phyloP scores from a whole-genome alignment of 2,113 vertebrate species.

The Gobius niger region DNA sequence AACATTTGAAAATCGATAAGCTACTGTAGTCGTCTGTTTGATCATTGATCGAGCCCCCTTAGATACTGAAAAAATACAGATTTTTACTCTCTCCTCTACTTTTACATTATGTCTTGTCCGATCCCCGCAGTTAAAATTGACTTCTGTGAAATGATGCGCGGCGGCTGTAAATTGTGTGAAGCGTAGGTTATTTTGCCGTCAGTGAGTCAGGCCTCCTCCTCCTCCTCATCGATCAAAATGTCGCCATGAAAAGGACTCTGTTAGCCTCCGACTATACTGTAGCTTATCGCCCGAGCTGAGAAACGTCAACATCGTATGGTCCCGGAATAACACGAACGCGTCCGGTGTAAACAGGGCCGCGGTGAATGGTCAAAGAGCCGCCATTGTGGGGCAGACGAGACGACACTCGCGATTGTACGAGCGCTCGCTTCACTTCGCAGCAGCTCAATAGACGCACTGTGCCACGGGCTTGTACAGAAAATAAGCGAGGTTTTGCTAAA shows the following conservation, averaged over 20 bases:
- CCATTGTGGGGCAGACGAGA: conserved; percentile 35
- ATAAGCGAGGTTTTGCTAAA: conserved; percentile 45
- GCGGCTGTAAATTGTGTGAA: background rate
- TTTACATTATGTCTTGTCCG: no score
- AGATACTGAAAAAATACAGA: no score
- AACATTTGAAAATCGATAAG: no score
- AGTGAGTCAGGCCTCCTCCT: conserved; percentile 18
- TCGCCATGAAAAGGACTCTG: conserved; percentile 51
- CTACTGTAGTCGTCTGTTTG: no score
- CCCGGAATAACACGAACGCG: conserved; percentile 31
- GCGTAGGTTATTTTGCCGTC: conserved; percentile 19
- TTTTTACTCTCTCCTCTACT: no score
- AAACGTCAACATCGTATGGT: conserved; percentile 42
- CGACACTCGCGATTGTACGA: conserved; percentile 48
- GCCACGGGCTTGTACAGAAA: conserved; percentile 2
- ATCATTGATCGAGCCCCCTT: no score
- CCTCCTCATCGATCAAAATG: conserved; percentile 43
- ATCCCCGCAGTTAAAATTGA: background rate
- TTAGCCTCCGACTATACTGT: conserved; percentile 33
- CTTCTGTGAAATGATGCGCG: background rate
- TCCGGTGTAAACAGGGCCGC: conserved; percentile 39
- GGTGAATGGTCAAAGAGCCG: conserved; percentile 60
- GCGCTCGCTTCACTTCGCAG: conserved; percentile 54
- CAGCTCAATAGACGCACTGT: conserved; percentile 50
- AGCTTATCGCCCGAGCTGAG: conserved; percentile 44